Base-by-base conservation (phyloP, 2,113 vertebrate genomes). In the Lepidothrix coronata region DNA sequence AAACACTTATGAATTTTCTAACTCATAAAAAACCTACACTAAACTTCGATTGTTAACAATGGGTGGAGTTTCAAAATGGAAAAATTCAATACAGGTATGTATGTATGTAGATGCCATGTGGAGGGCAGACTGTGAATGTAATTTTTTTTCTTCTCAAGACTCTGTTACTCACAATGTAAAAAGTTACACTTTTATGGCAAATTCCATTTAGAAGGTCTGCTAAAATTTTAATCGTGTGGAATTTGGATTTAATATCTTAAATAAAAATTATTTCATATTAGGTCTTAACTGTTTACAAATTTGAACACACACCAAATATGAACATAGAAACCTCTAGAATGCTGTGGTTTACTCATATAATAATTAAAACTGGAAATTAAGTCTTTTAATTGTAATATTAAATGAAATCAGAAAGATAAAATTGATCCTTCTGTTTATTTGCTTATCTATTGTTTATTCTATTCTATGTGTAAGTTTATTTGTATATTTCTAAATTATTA, bases 21-120 rank as follows among this genome's bases (percentile, higher is more conserved):
- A 67, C 6, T 74, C 2, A 7, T 52, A 58, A 59, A 70, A 79
- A 52, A 1, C 0, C 3, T 12, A 3, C 18, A 9, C 12, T 75
- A 43, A 82, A 54, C 13, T 54, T 86, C 74, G 7, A 15, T 37
- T 58, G 14, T 62, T 44, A 84, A 8, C 12, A 58, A 57, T 18
- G 28, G 15, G 33, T 58, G 5, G 24, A 46, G 22, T 48, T 57
- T 20, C 43, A 75, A 76, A 81, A 57, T 12, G 18, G 14, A 72
- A 73, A 63, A 46, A 41, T n/a, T 68, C 44, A 19, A 22, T 31
- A 30, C 4, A 57, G 2, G 6, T 24, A 30, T 13, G 1, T 33
- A 12, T 58, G 6, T 19, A 41, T 44, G 22, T 24, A 80, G 43
- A 44, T 18, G 5, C 8, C n/a, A 19, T 4, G 4, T 23, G 46